Base-by-base conservation (phyloP, 2,797 vertebrate genomes). In the Phyllotis vaccarum region DNA sequence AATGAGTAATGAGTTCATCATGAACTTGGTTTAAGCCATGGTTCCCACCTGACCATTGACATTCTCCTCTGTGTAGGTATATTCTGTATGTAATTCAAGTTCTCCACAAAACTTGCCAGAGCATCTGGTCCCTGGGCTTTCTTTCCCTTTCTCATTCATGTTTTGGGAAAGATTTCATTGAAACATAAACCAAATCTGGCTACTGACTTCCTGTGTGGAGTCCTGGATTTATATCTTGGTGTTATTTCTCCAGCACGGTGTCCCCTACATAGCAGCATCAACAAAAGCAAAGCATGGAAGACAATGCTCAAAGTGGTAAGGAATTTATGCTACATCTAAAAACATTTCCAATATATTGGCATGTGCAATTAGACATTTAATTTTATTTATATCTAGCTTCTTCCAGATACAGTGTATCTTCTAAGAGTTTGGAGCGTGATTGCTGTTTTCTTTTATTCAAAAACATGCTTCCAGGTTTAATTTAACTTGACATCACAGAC, bases 401-500 rank as follows among this genome's bases (percentile, higher is more conserved):
- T 89, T 64, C 34, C 56, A 86, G 66, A 52, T 70, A 56, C 10
- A 64, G 22, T 91, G 21, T 54, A 58, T 76, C 93, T 88, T 91
- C 80, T 81, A 19, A n/a, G 76, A 85, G 75, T 87, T 21, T 80
- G 94, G 74, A 91, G 64, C 21, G 37, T 31, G 14, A 82, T 56
- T 83, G 75, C 22, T 93, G 85, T 94, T 92, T 88, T 90, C 19
- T 83, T 90, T 86, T 68, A 78, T 68, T 89, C n/a, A 37, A 89
- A 89, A 85, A 96, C 46, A 66, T 56, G 95, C 43, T 78, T 93
- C 68, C 46, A 89, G n/a, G 22, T 68, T 90, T 97, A 62, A 79
- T 85, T 96, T 93, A 96, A 90, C 75, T 95, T 93, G 85, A 40
- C 66, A 90, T 62, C 54, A 40, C 91, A 86, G 89, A 96, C 78